These are phyloP conservation scores for Amia ocellicauda DNA, from an alignment of 2,113 vertebrate genomes.

Conservation along the genomic window DNA sequence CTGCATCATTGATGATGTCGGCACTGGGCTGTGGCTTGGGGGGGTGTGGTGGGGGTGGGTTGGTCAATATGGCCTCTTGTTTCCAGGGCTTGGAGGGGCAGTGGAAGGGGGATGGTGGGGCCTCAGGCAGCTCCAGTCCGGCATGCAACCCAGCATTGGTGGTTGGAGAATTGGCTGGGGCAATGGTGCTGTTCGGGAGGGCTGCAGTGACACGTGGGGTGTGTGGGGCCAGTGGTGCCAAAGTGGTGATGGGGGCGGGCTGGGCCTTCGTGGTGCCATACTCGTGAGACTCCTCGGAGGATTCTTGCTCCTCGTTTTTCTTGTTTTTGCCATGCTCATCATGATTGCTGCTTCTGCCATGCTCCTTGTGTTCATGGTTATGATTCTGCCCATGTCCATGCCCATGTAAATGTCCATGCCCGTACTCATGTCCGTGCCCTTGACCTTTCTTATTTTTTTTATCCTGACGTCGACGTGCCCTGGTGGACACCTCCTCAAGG, in stretches of 20 bases:
- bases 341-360: conserved; percentile 3
- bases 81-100: conserved; percentile 88
- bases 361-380: conserved; percentile 25
- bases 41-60: neutral
- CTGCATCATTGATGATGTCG: too few relatives aligned
- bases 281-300: conserved; percentile 63
- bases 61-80: conserved; percentile 23
- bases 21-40: too few relatives aligned
- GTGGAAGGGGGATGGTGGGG: conserved; percentile 34
- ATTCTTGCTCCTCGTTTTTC: conserved; percentile 35
- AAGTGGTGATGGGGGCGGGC: neutral
- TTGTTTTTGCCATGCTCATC: conserved; percentile 26
- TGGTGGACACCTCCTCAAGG: neutral
- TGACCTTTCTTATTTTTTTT: too few relatives aligned
- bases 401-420: conserved; percentile 14
- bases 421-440: neutral
- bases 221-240: neutral
- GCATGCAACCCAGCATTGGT: conserved; percentile 29
- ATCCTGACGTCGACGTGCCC: too few relatives aligned
- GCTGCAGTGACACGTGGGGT: too few relatives aligned
- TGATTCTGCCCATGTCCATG: conserved; percentile 22
- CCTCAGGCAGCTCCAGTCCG: neutral
- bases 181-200: too few relatives aligned
- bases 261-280: neutral
- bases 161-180: neutral